phyloP scores from a whole-genome alignment of 1,140 invertebrate species.

The Pteromalus puparum region DNA sequence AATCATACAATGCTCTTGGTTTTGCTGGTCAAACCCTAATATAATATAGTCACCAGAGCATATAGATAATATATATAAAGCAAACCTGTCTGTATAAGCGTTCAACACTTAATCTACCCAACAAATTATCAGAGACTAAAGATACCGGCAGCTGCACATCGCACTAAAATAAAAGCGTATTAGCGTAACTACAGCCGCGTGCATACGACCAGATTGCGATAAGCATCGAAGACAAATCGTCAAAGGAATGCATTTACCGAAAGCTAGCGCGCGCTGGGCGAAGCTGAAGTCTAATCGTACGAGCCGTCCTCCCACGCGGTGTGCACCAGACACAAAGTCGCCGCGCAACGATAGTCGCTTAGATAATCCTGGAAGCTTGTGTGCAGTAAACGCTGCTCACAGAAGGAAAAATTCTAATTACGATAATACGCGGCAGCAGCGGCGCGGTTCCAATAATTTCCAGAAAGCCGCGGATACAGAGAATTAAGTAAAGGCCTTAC shows the following conservation, averaged over 20 bases:
- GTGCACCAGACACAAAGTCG: background rate
- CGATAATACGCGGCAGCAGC: background rate
- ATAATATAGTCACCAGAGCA: too few relatives aligned
- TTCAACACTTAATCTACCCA: background rate
- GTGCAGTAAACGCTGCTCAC: background rate
- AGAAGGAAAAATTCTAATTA: conserved; percentile 45
- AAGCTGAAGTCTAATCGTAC: conserved; percentile 30
- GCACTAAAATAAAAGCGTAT: conserved; percentile 16
- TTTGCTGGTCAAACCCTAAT: too few relatives aligned
- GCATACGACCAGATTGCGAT: conserved; percentile 4
- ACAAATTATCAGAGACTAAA: conserved; percentile 16
- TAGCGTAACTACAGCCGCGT: background rate
- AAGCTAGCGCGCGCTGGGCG: background rate
- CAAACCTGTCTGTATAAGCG: too few relatives aligned
- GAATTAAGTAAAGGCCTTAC: background rate
- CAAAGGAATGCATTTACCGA: conserved; percentile 25
- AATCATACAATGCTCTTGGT: too few relatives aligned
- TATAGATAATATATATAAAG: too few relatives aligned
- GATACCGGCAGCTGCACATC: background rate
- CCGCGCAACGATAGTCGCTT: background rate
- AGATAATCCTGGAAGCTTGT: conserved; percentile 5
- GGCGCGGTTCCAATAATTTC: conserved; percentile 45
- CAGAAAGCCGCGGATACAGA: background rate
- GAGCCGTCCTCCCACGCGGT: background rate
- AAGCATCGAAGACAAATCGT: conserved; percentile 37